Conservation (phyloP, 2,797 vertebrate species). For the Muscicapa comitata region DNA sequence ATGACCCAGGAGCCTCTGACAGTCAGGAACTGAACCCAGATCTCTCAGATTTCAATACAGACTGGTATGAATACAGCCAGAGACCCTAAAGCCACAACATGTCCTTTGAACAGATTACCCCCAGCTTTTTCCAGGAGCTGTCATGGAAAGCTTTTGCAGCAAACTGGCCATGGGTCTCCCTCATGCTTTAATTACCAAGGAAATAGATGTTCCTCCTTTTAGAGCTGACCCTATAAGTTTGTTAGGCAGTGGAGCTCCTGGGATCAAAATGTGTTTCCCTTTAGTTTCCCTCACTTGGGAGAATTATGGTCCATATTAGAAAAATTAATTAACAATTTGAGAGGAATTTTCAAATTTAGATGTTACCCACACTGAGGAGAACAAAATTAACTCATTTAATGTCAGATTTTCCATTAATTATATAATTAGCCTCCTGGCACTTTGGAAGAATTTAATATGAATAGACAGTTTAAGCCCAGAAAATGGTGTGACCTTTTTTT, state of each 20-base stretch:
- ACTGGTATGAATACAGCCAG: neutral
- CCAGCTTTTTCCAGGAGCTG: neutral
- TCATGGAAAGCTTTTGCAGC: neutral
- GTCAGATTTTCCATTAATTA: slow-evolving; percentile 7
- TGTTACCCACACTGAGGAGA: neutral
- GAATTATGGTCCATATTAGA: neutral
- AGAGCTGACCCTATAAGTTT: neutral
- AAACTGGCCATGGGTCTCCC: neutral
- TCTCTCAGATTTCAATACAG: neutral
- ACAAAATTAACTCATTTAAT: slow-evolving; percentile 27
- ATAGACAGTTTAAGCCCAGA: neutral
- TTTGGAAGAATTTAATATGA: neutral
- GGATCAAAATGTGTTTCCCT: neutral
- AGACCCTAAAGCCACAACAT: neutral
- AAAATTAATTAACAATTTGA: slow-evolving; percentile 42
- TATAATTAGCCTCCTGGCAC: neutral
- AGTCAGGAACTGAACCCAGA: neutral
- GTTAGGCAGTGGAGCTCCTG: neutral
- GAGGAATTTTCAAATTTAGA: slow-evolving; percentile 22
- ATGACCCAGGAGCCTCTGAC: neutral
- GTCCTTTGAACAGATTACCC: neutral
- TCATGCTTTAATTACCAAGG: neutral
- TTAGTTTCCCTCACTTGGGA: neutral
- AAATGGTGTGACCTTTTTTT: neutral
- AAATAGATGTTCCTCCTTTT: neutral